Percentiles rank a stretch among this genome's conserved stretches.
These are phyloP conservation scores for Oxyura jamaicensis DNA, from an alignment of 2,113 vertebrate genomes.

Conservation along the genomic window DNA sequence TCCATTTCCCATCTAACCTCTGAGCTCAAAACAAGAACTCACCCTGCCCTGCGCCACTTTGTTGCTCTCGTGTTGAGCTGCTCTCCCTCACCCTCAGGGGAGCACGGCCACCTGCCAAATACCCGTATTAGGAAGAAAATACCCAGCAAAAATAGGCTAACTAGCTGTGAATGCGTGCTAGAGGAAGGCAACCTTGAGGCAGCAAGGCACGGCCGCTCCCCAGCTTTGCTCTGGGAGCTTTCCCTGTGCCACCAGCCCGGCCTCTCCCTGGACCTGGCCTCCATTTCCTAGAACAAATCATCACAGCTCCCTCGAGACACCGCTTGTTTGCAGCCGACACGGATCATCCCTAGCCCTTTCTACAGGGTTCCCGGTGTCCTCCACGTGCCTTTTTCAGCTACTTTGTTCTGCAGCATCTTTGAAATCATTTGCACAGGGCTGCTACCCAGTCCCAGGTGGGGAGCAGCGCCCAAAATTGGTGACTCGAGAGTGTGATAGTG, in stretches of 20 bases:
- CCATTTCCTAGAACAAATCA: background rate
- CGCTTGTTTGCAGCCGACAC: background rate
- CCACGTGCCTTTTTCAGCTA: rapidly evolving
- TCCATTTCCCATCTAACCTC: background rate
- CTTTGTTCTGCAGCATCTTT: background rate
- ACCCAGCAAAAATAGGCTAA: background rate
- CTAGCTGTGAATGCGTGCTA: rapidly evolving
- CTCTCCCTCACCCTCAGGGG: background rate
- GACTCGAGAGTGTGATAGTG: background rate
- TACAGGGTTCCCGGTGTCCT: background rate
- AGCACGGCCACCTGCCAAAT: background rate
- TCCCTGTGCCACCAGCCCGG: rapidly evolving
- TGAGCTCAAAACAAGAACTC: background rate
- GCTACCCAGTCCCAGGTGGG: background rate
- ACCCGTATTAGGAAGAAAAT: background rate
- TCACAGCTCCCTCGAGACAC: background rate
- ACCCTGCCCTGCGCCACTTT: background rate
- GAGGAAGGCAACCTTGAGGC: background rate
- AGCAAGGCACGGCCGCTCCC: background rate
- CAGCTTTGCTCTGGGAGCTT: background rate
- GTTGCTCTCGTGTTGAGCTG: background rate
- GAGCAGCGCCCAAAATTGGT: background rate
- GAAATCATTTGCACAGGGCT: background rate
- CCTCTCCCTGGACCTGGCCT: background rate
- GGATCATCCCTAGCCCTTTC: background rate